Percentiles rank a stretch among this genome's conserved stretches.
These are phyloP conservation scores for Subanguina moxae DNA, from an alignment of 1,140 invertebrate genomes.

Conservation along the genomic window DNA sequence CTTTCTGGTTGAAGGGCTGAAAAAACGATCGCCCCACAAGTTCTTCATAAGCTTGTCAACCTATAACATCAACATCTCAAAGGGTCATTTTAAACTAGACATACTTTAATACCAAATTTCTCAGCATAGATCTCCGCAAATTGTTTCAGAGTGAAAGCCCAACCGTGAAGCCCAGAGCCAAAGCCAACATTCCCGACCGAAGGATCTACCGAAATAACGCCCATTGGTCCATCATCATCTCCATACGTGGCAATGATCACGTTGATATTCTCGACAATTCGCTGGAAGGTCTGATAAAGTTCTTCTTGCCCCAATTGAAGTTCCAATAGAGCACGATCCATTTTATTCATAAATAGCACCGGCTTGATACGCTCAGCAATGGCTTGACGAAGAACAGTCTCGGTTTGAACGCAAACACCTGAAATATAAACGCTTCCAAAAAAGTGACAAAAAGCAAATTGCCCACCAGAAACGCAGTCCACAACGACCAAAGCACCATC, in stretches of 20 bases:
- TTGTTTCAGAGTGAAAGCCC: no score
- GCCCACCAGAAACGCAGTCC: slow-evolving; percentile 91
- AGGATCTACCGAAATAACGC: slow-evolving; percentile 91
- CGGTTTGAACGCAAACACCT: slow-evolving; percentile 98
- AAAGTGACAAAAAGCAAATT: not conserved
- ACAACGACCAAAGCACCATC: slow-evolving; percentile 97
- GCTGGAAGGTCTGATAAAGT: slow-evolving; percentile 97
- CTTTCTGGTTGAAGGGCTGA: slow-evolving; percentile 92
- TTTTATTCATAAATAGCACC: slow-evolving; percentile 99
- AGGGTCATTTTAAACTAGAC: no score
- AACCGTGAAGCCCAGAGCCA: slow-evolving; percentile 91
- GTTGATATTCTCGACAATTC: no score
- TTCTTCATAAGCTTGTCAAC: slow-evolving; percentile 90
- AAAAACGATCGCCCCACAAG: slow-evolving; percentile 93
- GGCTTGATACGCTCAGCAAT: slow-evolving; percentile 98
- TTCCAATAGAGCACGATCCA: slow-evolving; percentile 91
- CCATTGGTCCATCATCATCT: slow-evolving; percentile 95
- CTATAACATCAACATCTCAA: no score
- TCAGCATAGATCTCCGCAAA: no score
- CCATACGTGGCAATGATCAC: slow-evolving; percentile 99
- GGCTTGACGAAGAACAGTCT: slow-evolving; percentile 95
- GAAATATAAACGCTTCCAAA: slow-evolving; percentile 23
- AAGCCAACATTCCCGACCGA: slow-evolving; percentile 97
- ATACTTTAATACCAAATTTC: no score
- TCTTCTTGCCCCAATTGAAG: slow-evolving; percentile 86